These are phyloP conservation scores for Dinothrombium tinctorium DNA, from an alignment of 1,140 invertebrate species.

Conservation along the genomic window DNA sequence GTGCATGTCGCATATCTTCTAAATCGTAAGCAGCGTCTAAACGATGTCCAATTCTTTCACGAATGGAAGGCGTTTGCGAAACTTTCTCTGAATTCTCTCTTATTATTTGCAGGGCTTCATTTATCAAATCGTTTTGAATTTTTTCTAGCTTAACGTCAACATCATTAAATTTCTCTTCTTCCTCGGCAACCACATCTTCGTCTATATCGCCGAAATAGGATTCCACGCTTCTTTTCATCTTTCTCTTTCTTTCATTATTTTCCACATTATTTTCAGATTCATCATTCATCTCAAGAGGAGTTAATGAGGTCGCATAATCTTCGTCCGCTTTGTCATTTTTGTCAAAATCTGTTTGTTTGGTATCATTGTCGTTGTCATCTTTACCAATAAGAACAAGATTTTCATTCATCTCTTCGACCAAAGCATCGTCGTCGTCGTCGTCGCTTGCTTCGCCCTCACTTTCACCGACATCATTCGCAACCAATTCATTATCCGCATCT, in stretches of 20 bases:
- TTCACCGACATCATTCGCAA: constrained; percentile 2
- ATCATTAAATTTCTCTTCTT: not conserved
- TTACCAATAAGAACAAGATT: not conserved
- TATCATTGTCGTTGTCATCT: not conserved
- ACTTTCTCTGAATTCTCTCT: constrained; percentile 1
- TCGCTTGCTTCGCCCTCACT: not conserved
- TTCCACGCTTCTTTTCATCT: not conserved
- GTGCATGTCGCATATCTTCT: constrained; percentile 11
- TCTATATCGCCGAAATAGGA: not conserved
- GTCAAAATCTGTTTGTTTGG: not conserved
- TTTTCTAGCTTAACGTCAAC: constrained; percentile 6
- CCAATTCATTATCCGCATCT: constrained; percentile 2
- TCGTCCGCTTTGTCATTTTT: not conserved
- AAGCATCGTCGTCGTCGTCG: not conserved
- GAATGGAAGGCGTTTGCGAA: not conserved
- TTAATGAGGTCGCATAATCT: not conserved
- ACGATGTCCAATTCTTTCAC: constrained; percentile 5
- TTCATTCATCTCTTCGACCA: not conserved
- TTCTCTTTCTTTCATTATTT: not conserved
- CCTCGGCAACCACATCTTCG: not conserved
- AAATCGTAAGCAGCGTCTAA: constrained; percentile 12
- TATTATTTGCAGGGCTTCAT: constrained; percentile 9
- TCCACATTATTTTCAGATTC: not conserved
- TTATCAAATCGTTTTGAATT: constrained; percentile 10
- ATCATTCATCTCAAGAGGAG: not conserved